Conservation (phyloP, 2,797 vertebrate species). For the Pampus argenteus region DNA sequence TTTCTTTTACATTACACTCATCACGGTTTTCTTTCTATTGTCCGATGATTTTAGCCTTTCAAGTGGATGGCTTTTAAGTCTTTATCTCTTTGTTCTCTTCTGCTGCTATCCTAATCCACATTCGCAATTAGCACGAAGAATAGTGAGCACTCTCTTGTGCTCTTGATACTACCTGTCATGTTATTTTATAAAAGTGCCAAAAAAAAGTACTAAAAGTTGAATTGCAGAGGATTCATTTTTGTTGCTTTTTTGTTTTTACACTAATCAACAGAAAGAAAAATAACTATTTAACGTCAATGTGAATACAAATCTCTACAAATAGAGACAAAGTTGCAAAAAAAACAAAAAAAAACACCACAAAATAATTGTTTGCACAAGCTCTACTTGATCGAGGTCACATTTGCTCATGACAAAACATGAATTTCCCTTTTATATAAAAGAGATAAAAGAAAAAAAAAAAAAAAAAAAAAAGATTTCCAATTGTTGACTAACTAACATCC, state of each 20-base stretch:
- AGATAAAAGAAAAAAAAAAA: neutral
- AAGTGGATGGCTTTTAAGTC: conserved; percentile 47
- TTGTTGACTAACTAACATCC: conserved; percentile 35
- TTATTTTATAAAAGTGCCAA: conserved; percentile 26
- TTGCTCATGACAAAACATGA: neutral
- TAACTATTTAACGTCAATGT: conserved; percentile 3
- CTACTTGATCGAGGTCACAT: neutral
- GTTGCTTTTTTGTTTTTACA: neutral
- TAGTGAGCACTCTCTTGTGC: conserved; percentile 29
- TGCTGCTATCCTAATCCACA: conserved; percentile 39
- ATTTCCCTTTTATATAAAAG: neutral
- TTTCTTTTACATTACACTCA: neutral
- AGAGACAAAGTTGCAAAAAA: neutral
- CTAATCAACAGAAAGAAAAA: neutral
- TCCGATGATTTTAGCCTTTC: conserved; percentile 34
- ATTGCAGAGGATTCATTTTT: conserved; percentile 4
- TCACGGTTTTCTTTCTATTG: conserved; percentile 2
- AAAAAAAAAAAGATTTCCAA: too few relatives aligned
- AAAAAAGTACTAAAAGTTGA: conserved; percentile 12
- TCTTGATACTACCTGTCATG: conserved; percentile 35
- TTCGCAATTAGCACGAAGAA: conserved; percentile 52
- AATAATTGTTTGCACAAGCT: neutral
- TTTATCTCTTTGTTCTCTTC: conserved; percentile 43
- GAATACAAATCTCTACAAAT: conserved; percentile 6
- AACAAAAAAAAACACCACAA: neutral